phyloP scores from a whole-genome alignment of 1,140 invertebrate species.

The Bombus polaris region DNA sequence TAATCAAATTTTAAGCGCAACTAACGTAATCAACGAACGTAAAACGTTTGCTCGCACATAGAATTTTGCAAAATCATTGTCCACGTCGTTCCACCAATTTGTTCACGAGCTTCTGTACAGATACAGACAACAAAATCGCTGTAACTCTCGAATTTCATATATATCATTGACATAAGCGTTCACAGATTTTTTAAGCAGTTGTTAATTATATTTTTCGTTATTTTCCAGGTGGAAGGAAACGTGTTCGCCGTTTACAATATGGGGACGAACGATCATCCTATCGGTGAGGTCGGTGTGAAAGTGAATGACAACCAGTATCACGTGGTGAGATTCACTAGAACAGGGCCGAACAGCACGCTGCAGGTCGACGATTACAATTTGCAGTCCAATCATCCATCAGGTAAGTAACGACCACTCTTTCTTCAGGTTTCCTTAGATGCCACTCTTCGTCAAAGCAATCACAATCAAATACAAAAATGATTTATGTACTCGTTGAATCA shows the following conservation, averaged over 20 bases:
- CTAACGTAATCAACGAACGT: no score
- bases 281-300: constrained; percentile 94
- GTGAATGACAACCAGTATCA: constrained; percentile 98
- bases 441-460: no score
- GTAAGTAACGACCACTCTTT: constrained; percentile 79
- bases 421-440: background rate
- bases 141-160: background rate
- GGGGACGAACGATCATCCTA: constrained; percentile 94
- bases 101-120: background rate
- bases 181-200: background rate
- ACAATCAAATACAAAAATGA: no score
- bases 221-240: constrained; percentile 92
- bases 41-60: background rate
- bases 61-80: background rate
- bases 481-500: background rate
- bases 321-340: constrained; percentile 93
- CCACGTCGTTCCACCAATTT: background rate
- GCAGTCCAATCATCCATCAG: constrained; percentile 90
- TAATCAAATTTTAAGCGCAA: no score
- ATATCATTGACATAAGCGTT: constrained; percentile 74
- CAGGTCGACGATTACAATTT: constrained; percentile 96
- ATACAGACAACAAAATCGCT: background rate
- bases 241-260: constrained; percentile 97
- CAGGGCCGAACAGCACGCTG: constrained; percentile 94
- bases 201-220: background rate